A percentile compares a stretch with the other conserved stretches of the same genome.
Conservation (phyloP, 2,888 invertebrate genomes). For the Diaphora mendica region DNA sequence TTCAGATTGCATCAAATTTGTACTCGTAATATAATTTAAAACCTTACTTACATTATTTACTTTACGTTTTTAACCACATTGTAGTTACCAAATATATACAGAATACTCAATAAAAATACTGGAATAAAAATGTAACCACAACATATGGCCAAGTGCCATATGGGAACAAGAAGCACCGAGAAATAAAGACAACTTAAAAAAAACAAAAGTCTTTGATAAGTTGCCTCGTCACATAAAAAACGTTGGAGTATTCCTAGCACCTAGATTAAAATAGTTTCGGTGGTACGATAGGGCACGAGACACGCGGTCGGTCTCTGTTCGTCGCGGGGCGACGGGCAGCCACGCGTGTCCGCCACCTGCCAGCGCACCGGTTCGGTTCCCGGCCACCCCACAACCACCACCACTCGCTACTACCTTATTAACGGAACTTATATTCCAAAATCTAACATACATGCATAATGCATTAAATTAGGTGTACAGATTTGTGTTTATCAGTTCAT, state of each 20-base stretch:
- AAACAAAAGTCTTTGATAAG: slow-evolving; percentile 11
- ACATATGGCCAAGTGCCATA: slow-evolving; percentile 11
- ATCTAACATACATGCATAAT: slow-evolving; percentile 68
- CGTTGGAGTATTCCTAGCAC: slow-evolving; percentile 21
- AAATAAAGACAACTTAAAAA: slow-evolving; percentile 2
- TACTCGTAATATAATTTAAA: not conserved
- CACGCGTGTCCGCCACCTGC: slow-evolving; percentile 83
- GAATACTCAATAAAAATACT: not conserved
- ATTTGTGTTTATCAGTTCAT: slow-evolving; percentile 38
- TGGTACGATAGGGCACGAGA: slow-evolving; percentile 62
- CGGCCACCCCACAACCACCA: slow-evolving; percentile 58
- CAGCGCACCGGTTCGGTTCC: slow-evolving; percentile 67
- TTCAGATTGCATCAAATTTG: not conserved
- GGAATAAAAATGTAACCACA: not conserved
- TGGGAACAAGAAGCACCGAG: not conserved
- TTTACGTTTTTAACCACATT: not conserved
- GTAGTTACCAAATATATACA: too few species aligned
- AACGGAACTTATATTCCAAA: slow-evolving; percentile 78
- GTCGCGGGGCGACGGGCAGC: slow-evolving; percentile 59
- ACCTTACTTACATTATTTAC: not conserved
- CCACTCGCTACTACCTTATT: slow-evolving; percentile 65
- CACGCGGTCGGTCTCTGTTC: slow-evolving; percentile 40
- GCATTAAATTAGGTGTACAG: slow-evolving; percentile 55
- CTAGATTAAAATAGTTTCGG: slow-evolving; percentile 25
- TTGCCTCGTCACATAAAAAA: slow-evolving; percentile 24